Evolutionary conservation across 2,888 invertebrate genomes (phyloP).

Genomic region (Steinernema hermaphroditum): DNA sequence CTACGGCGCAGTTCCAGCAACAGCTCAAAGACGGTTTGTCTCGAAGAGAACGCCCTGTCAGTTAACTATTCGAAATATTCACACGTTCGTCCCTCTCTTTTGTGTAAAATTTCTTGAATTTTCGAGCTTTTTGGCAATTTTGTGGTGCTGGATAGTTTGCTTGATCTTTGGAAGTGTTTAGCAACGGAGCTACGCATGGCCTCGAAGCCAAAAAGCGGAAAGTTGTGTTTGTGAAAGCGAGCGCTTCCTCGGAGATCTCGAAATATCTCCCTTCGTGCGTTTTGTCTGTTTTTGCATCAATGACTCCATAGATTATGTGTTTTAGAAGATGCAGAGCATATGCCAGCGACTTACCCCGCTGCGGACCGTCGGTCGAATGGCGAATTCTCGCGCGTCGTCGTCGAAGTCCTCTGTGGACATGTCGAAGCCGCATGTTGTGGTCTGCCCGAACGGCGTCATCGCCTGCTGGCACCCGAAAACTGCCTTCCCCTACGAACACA

Average conservation of each 20-base stretch:
- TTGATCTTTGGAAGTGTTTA: too few relatives aligned
- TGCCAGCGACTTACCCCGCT: not conserved
- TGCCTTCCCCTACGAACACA: conserved; percentile 59
- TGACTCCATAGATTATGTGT: not conserved
- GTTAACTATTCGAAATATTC: not conserved
- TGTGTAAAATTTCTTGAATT: not conserved
- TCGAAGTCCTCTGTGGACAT: conserved; percentile 1
- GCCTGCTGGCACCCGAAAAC: conserved; percentile 64
- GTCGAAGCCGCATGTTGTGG: conserved; percentile 42
- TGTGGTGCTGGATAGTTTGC: not conserved
- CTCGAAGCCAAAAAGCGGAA: too few relatives aligned
- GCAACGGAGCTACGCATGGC: too few relatives aligned
- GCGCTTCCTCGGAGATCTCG: too few relatives aligned
- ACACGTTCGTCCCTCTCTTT: not conserved
- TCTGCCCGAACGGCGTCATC: conserved; percentile 57
- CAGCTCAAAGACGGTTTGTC: not conserved
- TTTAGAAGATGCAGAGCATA: conserved; percentile 2
- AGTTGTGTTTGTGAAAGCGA: too few relatives aligned
- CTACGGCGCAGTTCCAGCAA: too few relatives aligned
- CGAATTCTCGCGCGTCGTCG: not conserved
- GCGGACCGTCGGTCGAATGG: not conserved
- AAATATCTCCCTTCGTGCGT: not conserved
- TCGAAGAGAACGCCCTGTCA: not conserved
- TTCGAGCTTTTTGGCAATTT: not conserved
- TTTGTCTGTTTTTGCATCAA: too few relatives aligned